Conservation (phyloP, 2,888 invertebrate species). For the Tigriopus californicus region DNA sequence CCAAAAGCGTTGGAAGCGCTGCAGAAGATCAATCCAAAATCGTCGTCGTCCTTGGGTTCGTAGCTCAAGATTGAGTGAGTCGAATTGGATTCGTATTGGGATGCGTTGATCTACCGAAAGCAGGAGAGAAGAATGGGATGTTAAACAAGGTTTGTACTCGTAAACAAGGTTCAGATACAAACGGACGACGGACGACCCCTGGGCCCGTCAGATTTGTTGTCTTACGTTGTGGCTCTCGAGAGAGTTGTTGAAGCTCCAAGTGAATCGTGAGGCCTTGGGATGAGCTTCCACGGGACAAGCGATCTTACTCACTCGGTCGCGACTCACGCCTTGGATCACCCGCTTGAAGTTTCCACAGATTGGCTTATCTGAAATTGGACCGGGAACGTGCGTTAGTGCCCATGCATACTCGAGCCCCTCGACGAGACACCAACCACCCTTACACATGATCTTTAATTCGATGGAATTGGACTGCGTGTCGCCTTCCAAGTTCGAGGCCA, state of each 20-base stretch:
- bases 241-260: slow-evolving; percentile 14
- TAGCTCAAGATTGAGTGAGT: slow-evolving; percentile 9
- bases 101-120: not conserved
- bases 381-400: not conserved
- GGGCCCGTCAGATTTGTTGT: not conserved
- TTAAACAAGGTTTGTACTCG: no score
- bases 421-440: slow-evolving; percentile 35
- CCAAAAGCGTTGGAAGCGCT: slow-evolving; percentile 53
- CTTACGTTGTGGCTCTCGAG: not conserved
- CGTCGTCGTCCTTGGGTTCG: not conserved
- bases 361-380: slow-evolving; percentile 5
- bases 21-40: slow-evolving; percentile 28
- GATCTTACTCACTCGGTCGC: not conserved
- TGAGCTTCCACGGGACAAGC: slow-evolving; percentile 7
- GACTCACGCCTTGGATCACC: not conserved
- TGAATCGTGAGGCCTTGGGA: slow-evolving; percentile 1
- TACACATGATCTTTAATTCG: slow-evolving; percentile 71
- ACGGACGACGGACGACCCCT: no score
- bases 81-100: not conserved
- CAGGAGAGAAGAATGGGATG: not conserved
- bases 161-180: no score
- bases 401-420: no score
- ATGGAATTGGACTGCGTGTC: slow-evolving; percentile 65
- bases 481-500: slow-evolving; percentile 76
- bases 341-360: not conserved